Evolutionary conservation across 2,888 invertebrate species (phyloP).

Genomic region (Ichneumon xanthorius): DNA sequence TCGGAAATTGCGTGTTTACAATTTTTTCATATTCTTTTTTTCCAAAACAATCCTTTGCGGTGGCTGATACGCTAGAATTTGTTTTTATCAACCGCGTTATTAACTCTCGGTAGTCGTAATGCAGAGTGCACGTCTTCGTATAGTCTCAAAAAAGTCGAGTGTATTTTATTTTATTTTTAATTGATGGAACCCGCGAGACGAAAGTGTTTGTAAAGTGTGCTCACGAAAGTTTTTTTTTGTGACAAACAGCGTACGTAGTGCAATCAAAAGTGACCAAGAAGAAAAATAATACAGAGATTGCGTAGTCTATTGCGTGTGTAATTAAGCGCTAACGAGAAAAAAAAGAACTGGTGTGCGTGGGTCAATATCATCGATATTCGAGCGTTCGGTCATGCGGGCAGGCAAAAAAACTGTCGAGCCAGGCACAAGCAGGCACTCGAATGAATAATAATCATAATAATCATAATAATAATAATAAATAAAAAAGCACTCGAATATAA

Average conservation of each 20-base stretch:
- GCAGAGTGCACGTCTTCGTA: background rate
- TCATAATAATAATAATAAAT: slow-evolving; percentile 8
- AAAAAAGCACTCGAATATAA: slow-evolving; percentile 39
- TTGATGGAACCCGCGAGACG: slow-evolving; percentile 6
- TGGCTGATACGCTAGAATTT: slow-evolving; percentile 2
- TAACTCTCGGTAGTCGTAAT: background rate
- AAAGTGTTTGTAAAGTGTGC: slow-evolving; percentile 60
- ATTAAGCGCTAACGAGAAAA: slow-evolving; percentile 1
- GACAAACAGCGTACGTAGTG: slow-evolving; percentile 59
- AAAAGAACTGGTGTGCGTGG: background rate
- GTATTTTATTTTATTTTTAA: slow-evolving; percentile 11
- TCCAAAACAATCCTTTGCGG: slow-evolving; percentile 23
- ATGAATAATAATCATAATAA: slow-evolving; percentile 12
- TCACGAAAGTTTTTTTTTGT: slow-evolving; percentile 51
- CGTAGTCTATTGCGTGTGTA: slow-evolving; percentile 6
- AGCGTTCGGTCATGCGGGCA: slow-evolving; percentile 6
- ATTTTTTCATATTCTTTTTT: background rate
- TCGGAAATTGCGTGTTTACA: slow-evolving; percentile 61
- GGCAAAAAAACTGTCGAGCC: slow-evolving; percentile 11
- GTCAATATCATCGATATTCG: background rate
- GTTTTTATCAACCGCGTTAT: slow-evolving; percentile 6
- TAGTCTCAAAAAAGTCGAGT: background rate
- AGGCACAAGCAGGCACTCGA: slow-evolving; percentile 15
- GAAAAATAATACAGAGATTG: background rate
- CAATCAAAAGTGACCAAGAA: slow-evolving; percentile 48